Conservation (phyloP, 2,888 invertebrate species). For the Parelbella ahira region DNA sequence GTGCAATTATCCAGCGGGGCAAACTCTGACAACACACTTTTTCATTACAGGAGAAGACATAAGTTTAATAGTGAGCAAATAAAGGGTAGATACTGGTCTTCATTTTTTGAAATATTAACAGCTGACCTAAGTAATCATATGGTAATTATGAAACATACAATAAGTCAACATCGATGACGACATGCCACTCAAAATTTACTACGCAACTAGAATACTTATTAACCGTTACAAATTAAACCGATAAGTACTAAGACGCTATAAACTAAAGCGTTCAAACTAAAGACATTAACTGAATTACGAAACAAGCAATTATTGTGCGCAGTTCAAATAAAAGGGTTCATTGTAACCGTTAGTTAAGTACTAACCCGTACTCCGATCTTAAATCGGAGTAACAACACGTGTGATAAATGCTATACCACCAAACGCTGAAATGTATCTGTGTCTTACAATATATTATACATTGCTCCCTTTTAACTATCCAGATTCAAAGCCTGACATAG, state of each 20-base stretch:
- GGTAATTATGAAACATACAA: too few relatives aligned
- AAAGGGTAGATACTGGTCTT: too few relatives aligned
- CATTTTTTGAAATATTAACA: too few relatives aligned
- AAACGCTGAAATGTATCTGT: slow-evolving; percentile 19
- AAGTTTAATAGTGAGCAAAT: too few relatives aligned
- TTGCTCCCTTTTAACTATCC: slow-evolving; percentile 6
- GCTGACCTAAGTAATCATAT: too few relatives aligned
- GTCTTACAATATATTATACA: slow-evolving; percentile 7
- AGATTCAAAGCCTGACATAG: slow-evolving; percentile 8
- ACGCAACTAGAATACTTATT: slow-evolving; percentile 5
- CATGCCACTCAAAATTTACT: slow-evolving; percentile 2
- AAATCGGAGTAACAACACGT: slow-evolving; percentile 20
- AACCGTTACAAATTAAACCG: slow-evolving; percentile 6
- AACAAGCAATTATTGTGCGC: slow-evolving; percentile 31
- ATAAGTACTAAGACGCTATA: slow-evolving; percentile 13
- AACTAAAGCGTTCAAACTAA: slow-evolving; percentile 27
- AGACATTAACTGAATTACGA: slow-evolving; percentile 32
- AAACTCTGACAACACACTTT: too few relatives aligned
- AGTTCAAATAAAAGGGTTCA: slow-evolving; percentile 36
- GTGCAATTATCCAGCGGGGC: too few relatives aligned
- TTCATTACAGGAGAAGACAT: too few relatives aligned
- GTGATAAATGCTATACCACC: slow-evolving; percentile 14
- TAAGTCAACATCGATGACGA: not conserved
- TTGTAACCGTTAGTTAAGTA: slow-evolving; percentile 30
- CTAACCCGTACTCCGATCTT: slow-evolving; percentile 14